A percentile compares a stretch with the other conserved stretches of the same genome.
Conservation (phyloP, 2,888 invertebrate genomes). For the Phortica magna region DNA sequence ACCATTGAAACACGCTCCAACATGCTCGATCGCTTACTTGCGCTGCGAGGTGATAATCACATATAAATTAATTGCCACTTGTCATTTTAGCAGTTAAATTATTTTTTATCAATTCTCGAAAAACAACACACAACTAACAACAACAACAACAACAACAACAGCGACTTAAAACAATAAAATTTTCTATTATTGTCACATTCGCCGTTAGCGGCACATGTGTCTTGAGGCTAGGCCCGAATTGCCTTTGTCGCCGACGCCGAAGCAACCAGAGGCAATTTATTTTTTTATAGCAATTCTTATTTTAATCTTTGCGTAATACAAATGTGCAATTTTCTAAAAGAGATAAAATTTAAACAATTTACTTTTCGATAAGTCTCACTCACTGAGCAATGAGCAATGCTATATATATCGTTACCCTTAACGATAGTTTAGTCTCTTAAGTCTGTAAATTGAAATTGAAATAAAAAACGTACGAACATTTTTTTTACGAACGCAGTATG, state of each 20-base stretch:
- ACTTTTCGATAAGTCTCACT: constrained; percentile 23
- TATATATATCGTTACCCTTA: background rate
- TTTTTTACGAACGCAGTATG: background rate
- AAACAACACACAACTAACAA: constrained; percentile 34
- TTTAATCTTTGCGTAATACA: background rate
- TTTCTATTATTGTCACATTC: background rate
- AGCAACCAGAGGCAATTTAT: background rate
- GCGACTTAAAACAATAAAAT: constrained; percentile 15
- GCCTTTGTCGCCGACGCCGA: background rate
- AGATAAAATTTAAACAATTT: constrained; percentile 31
- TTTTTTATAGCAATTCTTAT: constrained; percentile 16
- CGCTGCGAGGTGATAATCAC: constrained; percentile 67
- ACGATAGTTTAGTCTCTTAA: background rate
- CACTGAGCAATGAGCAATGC: background rate
- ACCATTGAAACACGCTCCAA: background rate
- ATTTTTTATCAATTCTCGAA: constrained; percentile 37
- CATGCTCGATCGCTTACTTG: background rate
- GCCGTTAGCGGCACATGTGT: background rate
- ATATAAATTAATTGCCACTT: constrained; percentile 72
- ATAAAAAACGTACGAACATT: background rate
- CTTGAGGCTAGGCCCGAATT: too few relatives aligned
- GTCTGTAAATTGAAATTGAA: background rate
- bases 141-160: constrained; percentile 18
- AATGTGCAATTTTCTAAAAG: constrained; percentile 31
- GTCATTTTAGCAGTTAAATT: constrained; percentile 71